phyloP scores from a whole-genome alignment of 2,888 invertebrate genomes.

The Metallyticus violacea region DNA sequence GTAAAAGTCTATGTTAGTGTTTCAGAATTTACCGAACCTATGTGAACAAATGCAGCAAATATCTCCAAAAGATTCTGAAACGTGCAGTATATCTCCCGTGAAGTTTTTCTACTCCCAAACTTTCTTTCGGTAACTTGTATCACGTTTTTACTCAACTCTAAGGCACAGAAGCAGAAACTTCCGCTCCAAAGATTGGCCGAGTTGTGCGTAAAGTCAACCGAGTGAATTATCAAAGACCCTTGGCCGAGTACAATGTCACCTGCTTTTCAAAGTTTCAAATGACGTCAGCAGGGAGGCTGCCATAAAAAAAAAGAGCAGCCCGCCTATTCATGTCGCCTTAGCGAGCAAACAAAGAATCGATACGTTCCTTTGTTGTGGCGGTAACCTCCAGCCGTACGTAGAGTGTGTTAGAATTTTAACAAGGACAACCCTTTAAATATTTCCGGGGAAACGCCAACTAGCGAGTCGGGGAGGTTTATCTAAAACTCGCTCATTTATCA shows the following conservation, averaged over 20 bases:
- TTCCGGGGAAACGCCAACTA: not conserved
- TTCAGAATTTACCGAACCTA: too few relatives aligned
- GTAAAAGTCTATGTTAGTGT: too few relatives aligned
- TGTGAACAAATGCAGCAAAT: too few relatives aligned
- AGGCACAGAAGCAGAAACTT: too few relatives aligned
- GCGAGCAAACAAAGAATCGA: not conserved
- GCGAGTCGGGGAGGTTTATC: too few relatives aligned
- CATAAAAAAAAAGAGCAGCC: not conserved
- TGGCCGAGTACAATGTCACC: not conserved
- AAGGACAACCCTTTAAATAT: not conserved
- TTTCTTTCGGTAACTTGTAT: too few relatives aligned
- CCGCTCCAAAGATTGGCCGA: not conserved
- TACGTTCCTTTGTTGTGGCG: not conserved
- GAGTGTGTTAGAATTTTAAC: not conserved
- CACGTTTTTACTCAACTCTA: too few relatives aligned
- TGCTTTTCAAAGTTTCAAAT: not conserved
- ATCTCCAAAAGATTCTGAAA: too few relatives aligned
- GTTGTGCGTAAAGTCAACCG: not conserved
- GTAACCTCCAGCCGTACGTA: not conserved
- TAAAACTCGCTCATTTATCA: too few relatives aligned
- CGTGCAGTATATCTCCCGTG: too few relatives aligned
- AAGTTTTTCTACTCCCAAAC: too few relatives aligned
- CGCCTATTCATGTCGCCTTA: not conserved
- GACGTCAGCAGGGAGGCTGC: not conserved
- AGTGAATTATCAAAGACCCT: not conserved